Evolutionary conservation across 2,797 vertebrate genomes (phyloP).

Genomic region (Channa striata): DNA sequence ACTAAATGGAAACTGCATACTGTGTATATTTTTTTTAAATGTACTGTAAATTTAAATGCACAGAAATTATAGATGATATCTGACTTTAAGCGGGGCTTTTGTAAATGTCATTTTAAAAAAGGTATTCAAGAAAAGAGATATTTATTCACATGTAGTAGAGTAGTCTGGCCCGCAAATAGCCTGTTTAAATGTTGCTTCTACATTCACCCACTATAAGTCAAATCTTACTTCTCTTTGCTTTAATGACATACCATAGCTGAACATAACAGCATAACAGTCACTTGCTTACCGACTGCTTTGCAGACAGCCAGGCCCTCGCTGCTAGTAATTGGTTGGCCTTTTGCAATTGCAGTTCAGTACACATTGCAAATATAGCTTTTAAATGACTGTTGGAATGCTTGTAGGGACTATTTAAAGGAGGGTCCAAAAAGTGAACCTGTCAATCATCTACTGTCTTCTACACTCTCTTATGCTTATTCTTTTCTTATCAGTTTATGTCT

Average conservation of each 20-base stretch:
- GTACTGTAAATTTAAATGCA: too few species aligned
- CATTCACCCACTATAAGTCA: constrained; percentile 20
- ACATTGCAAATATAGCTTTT: too few species aligned
- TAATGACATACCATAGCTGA: constrained; percentile 59
- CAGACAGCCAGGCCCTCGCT: constrained; percentile 25
- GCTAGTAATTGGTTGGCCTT: constrained; percentile 45
- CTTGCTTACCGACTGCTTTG: constrained; percentile 44
- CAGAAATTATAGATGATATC: neutral
- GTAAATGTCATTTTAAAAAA: neutral
- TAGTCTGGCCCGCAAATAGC: neutral
- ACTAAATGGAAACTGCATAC: too few species aligned
- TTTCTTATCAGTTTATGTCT: too few species aligned
- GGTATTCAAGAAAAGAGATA: neutral
- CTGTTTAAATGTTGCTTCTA: neutral
- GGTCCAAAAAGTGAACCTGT: neutral
- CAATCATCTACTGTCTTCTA: neutral
- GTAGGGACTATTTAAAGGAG: neutral
- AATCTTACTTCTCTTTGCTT: constrained; percentile 61
- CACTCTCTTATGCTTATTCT: neutral
- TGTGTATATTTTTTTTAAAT: too few species aligned
- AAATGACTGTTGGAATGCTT: neutral
- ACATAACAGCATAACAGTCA: constrained; percentile 74
- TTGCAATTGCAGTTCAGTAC: neutral
- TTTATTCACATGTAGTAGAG: neutral
- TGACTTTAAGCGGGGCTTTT: neutral